Evolutionary conservation across 2,797 vertebrate species (phyloP).

Genomic region (Benthosema pterotum): DNA sequence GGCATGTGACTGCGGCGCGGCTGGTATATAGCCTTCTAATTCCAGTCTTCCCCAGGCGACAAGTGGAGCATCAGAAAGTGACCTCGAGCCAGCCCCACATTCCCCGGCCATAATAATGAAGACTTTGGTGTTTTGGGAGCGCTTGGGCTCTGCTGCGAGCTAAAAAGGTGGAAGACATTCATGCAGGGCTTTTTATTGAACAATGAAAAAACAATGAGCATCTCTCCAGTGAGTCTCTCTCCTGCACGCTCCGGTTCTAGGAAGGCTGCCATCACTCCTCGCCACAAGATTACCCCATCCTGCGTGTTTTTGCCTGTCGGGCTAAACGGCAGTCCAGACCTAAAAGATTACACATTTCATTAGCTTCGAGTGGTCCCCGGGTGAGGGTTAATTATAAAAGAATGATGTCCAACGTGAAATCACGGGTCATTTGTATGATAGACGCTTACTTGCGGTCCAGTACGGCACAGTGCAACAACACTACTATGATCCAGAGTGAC

Average conservation of each 20-base stretch:
- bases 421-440: not conserved
- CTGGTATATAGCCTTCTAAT: conserved; percentile 49
- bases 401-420: not conserved
- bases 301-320: conserved; percentile 37
- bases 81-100: conserved; percentile 62
- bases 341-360: conserved; percentile 21
- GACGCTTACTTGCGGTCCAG: not conserved
- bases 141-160: conserved; percentile 53
- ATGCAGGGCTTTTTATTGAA: conserved; percentile 70
- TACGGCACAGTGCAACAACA: too few species aligned
- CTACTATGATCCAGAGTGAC: too few species aligned
- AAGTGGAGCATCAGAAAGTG: conserved; percentile 59
- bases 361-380: conserved; percentile 12
- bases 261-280: conserved; percentile 48
- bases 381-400: conserved; percentile 7
- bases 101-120: conserved; percentile 68
- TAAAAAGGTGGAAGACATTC: conserved; percentile 62
- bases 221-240: conserved; percentile 51
- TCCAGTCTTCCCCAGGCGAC: conserved; percentile 61
- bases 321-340: conserved; percentile 3
- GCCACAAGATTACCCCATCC: conserved; percentile 17
- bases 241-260: conserved; percentile 31
- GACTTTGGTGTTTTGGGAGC: conserved; percentile 61
- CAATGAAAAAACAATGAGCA: conserved; percentile 63
- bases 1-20: conserved; percentile 43